These are phyloP conservation scores for Melanotaenia trifasciata DNA, from an alignment of 2,797 vertebrate species.

Conservation along the genomic window DNA sequence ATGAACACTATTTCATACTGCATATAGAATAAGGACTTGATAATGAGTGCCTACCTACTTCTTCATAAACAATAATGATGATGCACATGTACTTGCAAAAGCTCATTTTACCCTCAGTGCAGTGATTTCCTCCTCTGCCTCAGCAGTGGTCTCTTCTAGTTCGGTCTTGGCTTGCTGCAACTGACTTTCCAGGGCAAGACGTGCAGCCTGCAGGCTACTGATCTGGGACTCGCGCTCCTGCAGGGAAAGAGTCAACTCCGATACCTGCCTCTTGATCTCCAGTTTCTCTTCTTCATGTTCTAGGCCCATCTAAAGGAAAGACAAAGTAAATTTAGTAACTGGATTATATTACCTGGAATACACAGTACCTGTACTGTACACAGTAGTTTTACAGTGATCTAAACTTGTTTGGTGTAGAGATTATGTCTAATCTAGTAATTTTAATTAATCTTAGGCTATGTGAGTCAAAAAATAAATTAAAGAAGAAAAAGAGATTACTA, in stretches of 20 bases:
- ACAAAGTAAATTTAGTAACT: constrained; percentile 20
- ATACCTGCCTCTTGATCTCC: constrained; percentile 93
- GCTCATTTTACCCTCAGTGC: constrained; percentile 90
- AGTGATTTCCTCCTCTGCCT: constrained; percentile 96
- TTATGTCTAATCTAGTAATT: background rate
- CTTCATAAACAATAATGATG: constrained; percentile 10
- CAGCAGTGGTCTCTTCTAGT: constrained; percentile 94
- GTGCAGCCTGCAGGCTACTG: constrained; percentile 90
- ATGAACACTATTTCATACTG: background rate
- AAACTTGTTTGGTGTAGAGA: constrained; percentile 13
- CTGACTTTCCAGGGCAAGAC: constrained; percentile 91
- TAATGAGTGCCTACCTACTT: constrained; percentile 5
- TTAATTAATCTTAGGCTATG: constrained; percentile 7
- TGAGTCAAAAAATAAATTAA: background rate
- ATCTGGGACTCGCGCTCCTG: constrained; percentile 95
- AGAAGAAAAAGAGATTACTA: constrained; percentile 20
- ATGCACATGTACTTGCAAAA: background rate
- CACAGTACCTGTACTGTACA: background rate
- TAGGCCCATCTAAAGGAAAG: constrained; percentile 86
- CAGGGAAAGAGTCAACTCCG: constrained; percentile 92
- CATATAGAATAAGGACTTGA: background rate
- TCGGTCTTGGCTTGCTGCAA: constrained; percentile 94
- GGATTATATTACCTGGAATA: constrained; percentile 12
- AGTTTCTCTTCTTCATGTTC: constrained; percentile 95
- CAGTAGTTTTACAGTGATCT: constrained; percentile 20